These are phyloP conservation scores for Ophion slaviceki DNA, from an alignment of 2,888 invertebrate genomes.

Conservation along the genomic window DNA sequence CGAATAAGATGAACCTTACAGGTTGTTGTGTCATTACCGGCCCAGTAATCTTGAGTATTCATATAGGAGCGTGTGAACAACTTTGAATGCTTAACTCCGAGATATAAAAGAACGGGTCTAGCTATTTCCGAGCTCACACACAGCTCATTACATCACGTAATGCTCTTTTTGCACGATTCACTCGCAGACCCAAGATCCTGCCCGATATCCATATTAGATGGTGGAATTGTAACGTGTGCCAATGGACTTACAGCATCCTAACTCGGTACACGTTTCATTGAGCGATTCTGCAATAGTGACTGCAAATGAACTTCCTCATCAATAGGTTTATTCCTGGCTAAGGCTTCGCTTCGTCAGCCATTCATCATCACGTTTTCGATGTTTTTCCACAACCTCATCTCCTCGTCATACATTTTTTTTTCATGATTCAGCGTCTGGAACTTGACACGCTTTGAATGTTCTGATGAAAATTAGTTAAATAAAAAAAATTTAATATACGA, in stretches of 20 bases:
- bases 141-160: constrained; percentile 31
- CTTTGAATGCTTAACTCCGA: constrained; percentile 37
- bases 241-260: neutral
- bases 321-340: neutral
- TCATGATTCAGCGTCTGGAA: neutral
- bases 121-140: constrained; percentile 30
- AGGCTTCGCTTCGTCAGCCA: neutral
- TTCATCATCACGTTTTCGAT: constrained; percentile 5
- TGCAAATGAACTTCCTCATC: neutral
- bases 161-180: constrained; percentile 32
- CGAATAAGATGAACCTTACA: neutral
- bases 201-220: constrained; percentile 34
- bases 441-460: neutral
- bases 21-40: constrained; percentile 46
- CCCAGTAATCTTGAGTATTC: constrained; percentile 30
- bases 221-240: constrained; percentile 8
- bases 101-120: constrained; percentile 43
- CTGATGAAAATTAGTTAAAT: too few species aligned
- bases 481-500: too few species aligned
- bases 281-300: constrained; percentile 13
- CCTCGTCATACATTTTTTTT: neutral
- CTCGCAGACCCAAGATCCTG: constrained; percentile 8
- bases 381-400: neutral
- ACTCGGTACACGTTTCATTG: neutral
- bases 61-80: constrained; percentile 53